These are phyloP conservation scores for Podiceps cristatus DNA, from an alignment of 2,113 vertebrate genomes.

Conservation along the genomic window DNA sequence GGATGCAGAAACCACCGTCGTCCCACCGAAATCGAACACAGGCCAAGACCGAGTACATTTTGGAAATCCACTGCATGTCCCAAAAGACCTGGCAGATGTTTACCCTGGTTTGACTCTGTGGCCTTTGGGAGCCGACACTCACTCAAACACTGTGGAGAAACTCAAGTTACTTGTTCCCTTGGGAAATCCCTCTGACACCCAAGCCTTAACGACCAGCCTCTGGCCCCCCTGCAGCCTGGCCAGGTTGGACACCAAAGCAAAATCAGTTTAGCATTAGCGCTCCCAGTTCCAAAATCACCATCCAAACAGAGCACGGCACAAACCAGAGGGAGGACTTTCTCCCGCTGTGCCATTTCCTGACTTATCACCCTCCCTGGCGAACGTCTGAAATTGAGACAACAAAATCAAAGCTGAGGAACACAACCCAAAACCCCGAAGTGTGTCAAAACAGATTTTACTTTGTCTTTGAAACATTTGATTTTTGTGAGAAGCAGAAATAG, in stretches of 20 bases:
- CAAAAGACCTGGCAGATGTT: accelerated
- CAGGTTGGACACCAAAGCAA: not conserved
- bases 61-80: not conserved
- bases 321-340: not conserved
- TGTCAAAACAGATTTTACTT: not conserved
- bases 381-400: not conserved
- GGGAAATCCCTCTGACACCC: not conserved
- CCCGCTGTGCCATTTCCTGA: not conserved
- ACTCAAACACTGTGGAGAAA: not conserved
- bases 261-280: not conserved
- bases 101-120: not conserved
- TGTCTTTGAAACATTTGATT: not conserved
- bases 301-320: not conserved
- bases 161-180: not conserved
- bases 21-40: accelerated
- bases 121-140: not conserved
- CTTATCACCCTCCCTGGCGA: not conserved
- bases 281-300: not conserved
- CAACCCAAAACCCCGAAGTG: not conserved
- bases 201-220: not conserved
- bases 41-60: not conserved
- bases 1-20: not conserved
- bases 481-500: not conserved
- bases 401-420: not conserved
- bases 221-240: not conserved